Base-by-base conservation (phyloP, 2,113 vertebrate species). In the Sinocyclocheilus rhinocerous region DNA sequence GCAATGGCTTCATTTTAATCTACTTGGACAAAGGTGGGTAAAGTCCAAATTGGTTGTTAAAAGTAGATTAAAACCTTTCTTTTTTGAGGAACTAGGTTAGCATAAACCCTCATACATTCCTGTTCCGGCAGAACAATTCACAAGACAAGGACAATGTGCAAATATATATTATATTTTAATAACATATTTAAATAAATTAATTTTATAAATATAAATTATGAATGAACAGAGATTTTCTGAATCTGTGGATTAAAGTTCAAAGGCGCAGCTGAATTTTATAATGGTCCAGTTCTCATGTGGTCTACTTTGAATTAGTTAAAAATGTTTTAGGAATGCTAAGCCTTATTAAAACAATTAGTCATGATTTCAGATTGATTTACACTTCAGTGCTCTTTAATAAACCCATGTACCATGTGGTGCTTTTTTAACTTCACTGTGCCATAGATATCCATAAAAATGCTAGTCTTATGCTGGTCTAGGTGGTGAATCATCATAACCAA, bases 261-360 rank as follows among this genome's bases (percentile, higher is more conserved):
- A 79, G 76, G 29, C 26, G 1, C 4, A 13, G 76, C 2, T 22
- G 55, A 24, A 65, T 81, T 59, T 24, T 45, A 65, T 39, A 45
- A n/a, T 39, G 22, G 13, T 29, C n/a, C n/a, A 24, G n/a, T 55
- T 65, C 84, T 78, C 59, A 79, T 50, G 63, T 85, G 84, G 12
- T 69, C 76, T 55, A 70, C 42, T 69, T 39, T 39, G 29, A 42
- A 65, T 42, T 79, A 33, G 77, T 65, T 69, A 79, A 39, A 69
- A 67, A 26, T 70, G 12, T 78, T 52, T 26, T 78, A 67, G 84
- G 59, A 76, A 48, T 69, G 26, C 76, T 70, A 42, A 85, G 76
- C 84, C 76, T 48, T 67, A 77, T 85, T 85, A 85, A 69, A 69
- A 79, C 36, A 65, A 79, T 76, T 78, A 85, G 75, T 26, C 76